Base-by-base conservation (phyloP, 2,113 vertebrate species). In the Willisornis vidua region DNA sequence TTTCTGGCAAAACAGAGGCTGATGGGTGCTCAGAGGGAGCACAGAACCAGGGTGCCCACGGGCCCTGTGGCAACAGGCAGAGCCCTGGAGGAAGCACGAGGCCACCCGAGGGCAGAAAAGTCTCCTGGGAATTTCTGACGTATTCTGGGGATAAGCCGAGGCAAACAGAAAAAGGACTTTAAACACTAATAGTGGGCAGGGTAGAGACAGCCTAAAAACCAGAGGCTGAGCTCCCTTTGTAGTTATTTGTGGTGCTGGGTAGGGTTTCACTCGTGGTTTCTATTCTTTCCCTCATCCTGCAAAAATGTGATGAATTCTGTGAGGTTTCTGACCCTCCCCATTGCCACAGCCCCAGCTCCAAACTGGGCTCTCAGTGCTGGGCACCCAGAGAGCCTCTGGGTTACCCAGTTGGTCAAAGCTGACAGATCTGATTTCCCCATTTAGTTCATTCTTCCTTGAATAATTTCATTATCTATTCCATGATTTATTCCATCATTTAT, bases 181-280 rank as follows among this genome's bases (percentile, higher is more conserved):
- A 52, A 89, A 18, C 37, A 59, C 12, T 66, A 88, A 84, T 31
- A 66, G 77, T 55, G 46, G 80, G 78, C 66, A 91, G 67, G 61
- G 85, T 24, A 84, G 45, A 83, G 55, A 54, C 91, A 89, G 76
- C 59, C 55, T 51, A 14, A 87, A 86, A 96, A 28, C 55, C 88
- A 54, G 11, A 62, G 71, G 19, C 0, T 79, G 90, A 52, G 91
- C 73, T 91, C 37, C 77, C 73, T 96, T 72, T 70, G 67, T 41
- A 92, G 96, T 43, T 94, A 87, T 96, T 95, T 97, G 95, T 93
- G 96, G 92, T 48, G 83, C 76, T n/a, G 85, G 83, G 89, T 51
- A 77, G 59, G 75, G 54, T 93, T 96, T 97, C 87, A 63, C 62
- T 81, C 9, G 77, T 93, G 93, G 95, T 95, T 97, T 96, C 87